These are phyloP conservation scores for Micromesistius poutassou DNA, from an alignment of 2,797 vertebrate species.

Conservation along the genomic window DNA sequence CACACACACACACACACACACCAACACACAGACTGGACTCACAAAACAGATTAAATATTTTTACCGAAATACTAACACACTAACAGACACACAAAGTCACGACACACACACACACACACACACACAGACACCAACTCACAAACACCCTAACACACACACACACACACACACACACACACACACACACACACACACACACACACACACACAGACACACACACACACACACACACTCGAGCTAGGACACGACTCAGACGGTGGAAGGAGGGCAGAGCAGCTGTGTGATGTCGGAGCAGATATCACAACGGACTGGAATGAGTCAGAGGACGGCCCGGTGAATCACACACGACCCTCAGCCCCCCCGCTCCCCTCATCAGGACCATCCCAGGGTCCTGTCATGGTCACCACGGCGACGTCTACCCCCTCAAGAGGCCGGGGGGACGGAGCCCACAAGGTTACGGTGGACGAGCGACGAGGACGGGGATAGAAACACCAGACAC, in stretches of 20 bases:
- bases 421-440: too few relatives aligned
- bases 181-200: background rate
- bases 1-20: slow-evolving; percentile 4
- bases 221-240: background rate
- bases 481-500: too few relatives aligned
- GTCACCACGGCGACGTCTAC: background rate
- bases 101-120: slow-evolving; percentile 4
- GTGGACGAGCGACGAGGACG: background rate
- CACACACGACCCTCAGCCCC: background rate
- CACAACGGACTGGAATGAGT: background rate
- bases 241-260: background rate
- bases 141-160: background rate
- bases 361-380: background rate
- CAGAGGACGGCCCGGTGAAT: background rate
- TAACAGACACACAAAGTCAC: slow-evolving; percentile 5
- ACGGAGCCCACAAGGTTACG: too few relatives aligned
- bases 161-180: too few relatives aligned
- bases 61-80: background rate
- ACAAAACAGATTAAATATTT: background rate
- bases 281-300: background rate
- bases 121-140: background rate
- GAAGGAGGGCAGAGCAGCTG: background rate
- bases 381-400: background rate
- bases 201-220: background rate
- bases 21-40: background rate